phyloP scores from a whole-genome alignment of 2,797 vertebrate species.

The Antennarius maculatus region DNA sequence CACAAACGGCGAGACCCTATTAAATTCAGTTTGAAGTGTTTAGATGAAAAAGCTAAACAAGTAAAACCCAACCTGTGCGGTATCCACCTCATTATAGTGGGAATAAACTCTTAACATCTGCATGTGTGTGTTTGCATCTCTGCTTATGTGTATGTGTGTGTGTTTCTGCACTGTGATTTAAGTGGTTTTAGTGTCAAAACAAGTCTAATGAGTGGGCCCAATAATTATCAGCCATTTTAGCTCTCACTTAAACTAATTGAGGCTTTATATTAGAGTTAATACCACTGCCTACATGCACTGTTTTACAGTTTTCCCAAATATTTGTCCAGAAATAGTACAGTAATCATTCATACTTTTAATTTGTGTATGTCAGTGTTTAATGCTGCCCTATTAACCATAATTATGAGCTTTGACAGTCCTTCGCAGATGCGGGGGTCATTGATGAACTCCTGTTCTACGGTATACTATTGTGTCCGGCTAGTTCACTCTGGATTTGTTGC shows the following conservation, averaged over 20 bases:
- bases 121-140: conserved; percentile 65
- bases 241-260: conserved; percentile 75
- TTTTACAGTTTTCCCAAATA: conserved; percentile 65
- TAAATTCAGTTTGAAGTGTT: conserved; percentile 69
- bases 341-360: conserved; percentile 73
- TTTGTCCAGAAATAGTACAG: conserved; percentile 59
- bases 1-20: conserved; percentile 46
- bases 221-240: conserved; percentile 80
- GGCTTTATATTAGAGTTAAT: conserved; percentile 74
- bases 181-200: conserved; percentile 75
- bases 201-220: conserved; percentile 76
- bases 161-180: conserved; percentile 65
- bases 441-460: conserved; percentile 46
- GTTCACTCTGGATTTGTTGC: conserved; percentile 11
- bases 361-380: conserved; percentile 70
- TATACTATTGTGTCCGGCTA: conserved; percentile 43
- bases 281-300: conserved; percentile 42
- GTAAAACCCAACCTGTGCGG: conserved; percentile 74
- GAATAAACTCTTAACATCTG: conserved; percentile 73
- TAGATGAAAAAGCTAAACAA: conserved; percentile 61
- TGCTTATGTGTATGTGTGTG: conserved; percentile 46
- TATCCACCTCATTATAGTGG: conserved; percentile 73
- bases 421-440: conserved; percentile 67
- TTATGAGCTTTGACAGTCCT: conserved; percentile 67
- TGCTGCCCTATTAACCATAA: conserved; percentile 71